phyloP scores from a whole-genome alignment of 2,888 invertebrate genomes.

The Rotaria magnacalcarata region DNA sequence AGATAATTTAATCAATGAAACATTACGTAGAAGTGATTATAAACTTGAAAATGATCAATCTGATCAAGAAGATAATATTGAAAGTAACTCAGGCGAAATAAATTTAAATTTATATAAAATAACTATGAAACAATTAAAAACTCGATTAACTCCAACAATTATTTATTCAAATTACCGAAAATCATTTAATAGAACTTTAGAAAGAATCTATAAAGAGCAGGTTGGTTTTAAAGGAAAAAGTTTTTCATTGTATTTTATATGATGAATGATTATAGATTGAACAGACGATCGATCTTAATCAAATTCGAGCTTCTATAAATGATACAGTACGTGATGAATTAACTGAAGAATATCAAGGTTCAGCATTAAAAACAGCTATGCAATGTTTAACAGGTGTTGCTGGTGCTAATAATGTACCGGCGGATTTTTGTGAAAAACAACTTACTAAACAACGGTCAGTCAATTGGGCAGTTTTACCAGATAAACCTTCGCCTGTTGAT shows the following conservation, averaged over 20 bases:
- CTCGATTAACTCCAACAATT: neutral
- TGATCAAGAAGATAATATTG: neutral
- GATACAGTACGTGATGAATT: neutral
- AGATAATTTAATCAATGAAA: neutral
- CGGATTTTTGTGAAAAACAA: constrained; percentile 29
- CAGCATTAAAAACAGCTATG: constrained; percentile 11
- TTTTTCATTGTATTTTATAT: neutral
- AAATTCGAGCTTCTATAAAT: neutral
- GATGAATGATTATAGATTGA: neutral
- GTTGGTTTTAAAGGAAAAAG: neutral
- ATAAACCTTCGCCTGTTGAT: neutral
- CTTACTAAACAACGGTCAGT: neutral
- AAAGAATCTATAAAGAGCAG: constrained; percentile 5
- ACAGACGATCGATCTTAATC: neutral
- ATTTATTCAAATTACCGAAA: neutral
- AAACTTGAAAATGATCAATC: neutral
- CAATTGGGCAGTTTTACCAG: constrained; percentile 25
- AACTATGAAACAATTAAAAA: neutral
- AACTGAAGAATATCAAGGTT: neutral
- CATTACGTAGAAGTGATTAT: neutral
- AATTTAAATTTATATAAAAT: neutral
- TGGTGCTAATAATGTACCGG: neutral
- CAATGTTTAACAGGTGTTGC: neutral
- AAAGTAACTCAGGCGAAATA: neutral
- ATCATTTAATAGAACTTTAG: neutral